Percentiles rank a stretch among this genome's conserved stretches.
phyloP scores from a whole-genome alignment of 1,140 invertebrate genomes.

The Diachasmimorpha longicaudata region DNA sequence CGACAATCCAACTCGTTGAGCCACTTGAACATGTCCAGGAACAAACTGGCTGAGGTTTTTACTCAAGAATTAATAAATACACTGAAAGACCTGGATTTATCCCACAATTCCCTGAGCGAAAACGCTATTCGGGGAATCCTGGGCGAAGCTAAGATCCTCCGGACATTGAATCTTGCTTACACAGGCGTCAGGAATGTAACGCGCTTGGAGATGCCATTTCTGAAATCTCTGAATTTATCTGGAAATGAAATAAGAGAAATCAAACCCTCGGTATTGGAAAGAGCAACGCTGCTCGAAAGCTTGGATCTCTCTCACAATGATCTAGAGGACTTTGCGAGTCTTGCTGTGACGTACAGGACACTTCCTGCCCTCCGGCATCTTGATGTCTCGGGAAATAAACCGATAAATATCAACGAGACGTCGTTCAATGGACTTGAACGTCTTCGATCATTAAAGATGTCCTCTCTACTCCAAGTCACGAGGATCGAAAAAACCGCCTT shows the following conservation, averaged over 20 bases:
- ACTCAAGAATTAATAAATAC: constrained; percentile 86
- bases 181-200: constrained; percentile 74
- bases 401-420: constrained; percentile 73
- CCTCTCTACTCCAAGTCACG: constrained; percentile 71
- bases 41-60: constrained; percentile 79
- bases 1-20: constrained; percentile 83
- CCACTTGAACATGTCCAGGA: constrained; percentile 79
- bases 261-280: constrained; percentile 71
- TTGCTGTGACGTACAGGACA: constrained; percentile 55
- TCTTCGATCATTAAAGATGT: constrained; percentile 71
- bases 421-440: constrained; percentile 75
- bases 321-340: constrained; percentile 66
- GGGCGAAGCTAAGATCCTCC: constrained; percentile 86
- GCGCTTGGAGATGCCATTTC: constrained; percentile 85
- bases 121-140: constrained; percentile 78
- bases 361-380: constrained; percentile 72
- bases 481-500: constrained; percentile 87
- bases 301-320: constrained; percentile 81
- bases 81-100: constrained; percentile 85
- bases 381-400: constrained; percentile 81
- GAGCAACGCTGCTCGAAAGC: constrained; percentile 78
- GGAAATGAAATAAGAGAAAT: constrained; percentile 76
- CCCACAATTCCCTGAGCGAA: constrained; percentile 80
- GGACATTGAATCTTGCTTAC: constrained; percentile 80
- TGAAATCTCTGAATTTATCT: constrained; percentile 82